Evolutionary conservation across 1,140 invertebrate genomes (phyloP), one percentile per base, ranked within the genome.

Genomic region (Epicauta chinensis): DNA sequence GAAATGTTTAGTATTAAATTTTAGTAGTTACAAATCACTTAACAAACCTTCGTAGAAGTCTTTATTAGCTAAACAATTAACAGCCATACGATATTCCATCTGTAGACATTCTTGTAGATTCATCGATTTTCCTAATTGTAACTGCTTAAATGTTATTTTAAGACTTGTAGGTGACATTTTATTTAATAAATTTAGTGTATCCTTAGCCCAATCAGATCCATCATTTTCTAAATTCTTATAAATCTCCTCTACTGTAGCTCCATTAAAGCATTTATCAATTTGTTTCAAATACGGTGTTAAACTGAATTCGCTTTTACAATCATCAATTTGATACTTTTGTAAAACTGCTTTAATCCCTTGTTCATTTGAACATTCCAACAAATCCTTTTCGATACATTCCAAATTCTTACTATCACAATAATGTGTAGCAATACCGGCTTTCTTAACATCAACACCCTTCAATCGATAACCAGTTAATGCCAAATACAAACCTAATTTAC

Each of bases 151-250:
- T 0, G 93, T 90, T 2, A 98, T 77, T 77, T 96, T 97, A 53
- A 99, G 67, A 12, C 94, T 93, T 10, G 89, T 91, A 1, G 97
- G 97, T 4, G 93, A 97, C 84, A 97, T 87, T 74, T 90, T 87
- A 4, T 73, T 71, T 2, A 99, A 62, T 2, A 80, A 59, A 69
- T 81, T 63, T 12, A 83, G 55, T 45, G 74, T 87, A 67, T 89
- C 82, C 29, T 73, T 65, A 1, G 89, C 82, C 87, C 89, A 96
- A 34, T 89, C 81, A 42, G 86, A 88, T 3, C 79, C 78, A 58
- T 93, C 87, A 57, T 78, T 79, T 61, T 87, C 71, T 11, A 97
- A 72, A 58, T 80, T 82, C 49, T 79, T 70, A 42, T 93, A 72
- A 52, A 98, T 95, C 56, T 86, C 84, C 72, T 97, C 91, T 2